Conservation (phyloP, 1,140 invertebrate species). For the Megalonaias nervosa region DNA sequence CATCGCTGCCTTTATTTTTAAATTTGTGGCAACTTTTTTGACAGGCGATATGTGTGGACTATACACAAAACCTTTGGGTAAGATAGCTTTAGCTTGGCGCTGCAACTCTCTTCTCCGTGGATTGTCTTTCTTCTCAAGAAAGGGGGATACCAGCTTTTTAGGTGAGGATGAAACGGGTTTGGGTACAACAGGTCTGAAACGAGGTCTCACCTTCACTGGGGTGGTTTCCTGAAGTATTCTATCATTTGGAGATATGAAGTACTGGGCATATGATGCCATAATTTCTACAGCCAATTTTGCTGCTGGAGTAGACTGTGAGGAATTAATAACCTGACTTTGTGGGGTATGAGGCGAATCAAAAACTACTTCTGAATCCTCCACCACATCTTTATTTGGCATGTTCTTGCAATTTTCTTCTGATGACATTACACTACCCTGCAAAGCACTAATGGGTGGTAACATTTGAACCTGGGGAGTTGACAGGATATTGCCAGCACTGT, state of each 20-base stretch:
- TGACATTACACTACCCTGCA: too few relatives aligned
- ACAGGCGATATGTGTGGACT: constrained; percentile 57
- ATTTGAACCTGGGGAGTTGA: not conserved
- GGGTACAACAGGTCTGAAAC: constrained; percentile 35
- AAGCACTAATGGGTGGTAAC: too few relatives aligned
- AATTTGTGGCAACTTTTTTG: constrained; percentile 53
- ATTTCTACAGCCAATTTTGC: constrained; percentile 40
- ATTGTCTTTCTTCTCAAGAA: constrained; percentile 41
- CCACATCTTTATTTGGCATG: too few relatives aligned
- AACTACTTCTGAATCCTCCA: too few relatives aligned
- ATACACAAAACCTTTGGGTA: constrained; percentile 60
- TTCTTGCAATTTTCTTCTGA: too few relatives aligned
- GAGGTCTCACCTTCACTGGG: constrained; percentile 33
- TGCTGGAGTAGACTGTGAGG: constrained; percentile 1
- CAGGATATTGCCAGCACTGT: constrained; percentile 1
- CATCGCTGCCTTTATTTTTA: too few relatives aligned
- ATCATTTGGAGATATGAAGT: constrained; percentile 35
- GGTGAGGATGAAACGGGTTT: constrained; percentile 34
- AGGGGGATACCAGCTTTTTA: constrained; percentile 16
- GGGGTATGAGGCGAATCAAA: too few relatives aligned
- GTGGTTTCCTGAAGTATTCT: constrained; percentile 36
- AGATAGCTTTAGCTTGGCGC: constrained; percentile 52
- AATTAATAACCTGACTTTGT: too few relatives aligned
- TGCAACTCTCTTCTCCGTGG: constrained; percentile 54
- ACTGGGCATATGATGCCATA: constrained; percentile 41